Evolutionary conservation across 2,797 vertebrate species (phyloP).

Genomic region (Leptoclinus maculatus): DNA sequence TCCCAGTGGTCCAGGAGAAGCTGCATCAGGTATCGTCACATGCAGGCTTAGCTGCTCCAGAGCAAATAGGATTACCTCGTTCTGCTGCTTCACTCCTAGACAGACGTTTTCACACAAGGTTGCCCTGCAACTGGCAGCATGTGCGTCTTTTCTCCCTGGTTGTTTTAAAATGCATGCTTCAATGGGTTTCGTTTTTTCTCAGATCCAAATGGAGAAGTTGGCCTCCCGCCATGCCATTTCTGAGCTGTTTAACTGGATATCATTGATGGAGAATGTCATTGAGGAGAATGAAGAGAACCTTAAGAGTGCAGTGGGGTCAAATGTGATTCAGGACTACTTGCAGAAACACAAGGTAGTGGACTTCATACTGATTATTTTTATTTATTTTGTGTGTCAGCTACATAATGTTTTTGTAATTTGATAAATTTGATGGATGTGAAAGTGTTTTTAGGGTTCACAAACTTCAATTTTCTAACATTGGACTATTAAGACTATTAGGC

Average conservation of each 20-base stretch:
- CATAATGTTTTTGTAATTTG: background rate
- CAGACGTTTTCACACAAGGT: conserved; percentile 11
- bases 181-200: conserved; percentile 15
- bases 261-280: conserved; percentile 93
- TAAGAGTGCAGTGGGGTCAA: conserved; percentile 90
- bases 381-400: background rate
- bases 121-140: conserved; percentile 12
- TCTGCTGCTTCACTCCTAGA: conserved; percentile 27
- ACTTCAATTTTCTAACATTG: background rate
- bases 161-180: background rate
- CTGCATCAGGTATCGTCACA: conserved; percentile 91
- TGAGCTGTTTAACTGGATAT: conserved; percentile 96
- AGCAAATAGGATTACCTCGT: conserved; percentile 61
- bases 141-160: background rate
- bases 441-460: background rate
- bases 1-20: conserved; percentile 96
- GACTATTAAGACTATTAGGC: background rate
- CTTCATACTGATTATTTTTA: background rate
- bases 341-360: conserved; percentile 94
- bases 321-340: conserved; percentile 89
- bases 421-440: background rate
- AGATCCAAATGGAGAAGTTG: conserved; percentile 98
- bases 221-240: conserved; percentile 94
- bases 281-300: conserved; percentile 93
- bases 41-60: conserved; percentile 41